Percentiles rank a stretch among this genome's conserved stretches.
These are phyloP conservation scores for Phacellophora camtschatica DNA, from an alignment of 30 jellyfish, hydroid and myxozoan species.

Conservation along the genomic window DNA sequence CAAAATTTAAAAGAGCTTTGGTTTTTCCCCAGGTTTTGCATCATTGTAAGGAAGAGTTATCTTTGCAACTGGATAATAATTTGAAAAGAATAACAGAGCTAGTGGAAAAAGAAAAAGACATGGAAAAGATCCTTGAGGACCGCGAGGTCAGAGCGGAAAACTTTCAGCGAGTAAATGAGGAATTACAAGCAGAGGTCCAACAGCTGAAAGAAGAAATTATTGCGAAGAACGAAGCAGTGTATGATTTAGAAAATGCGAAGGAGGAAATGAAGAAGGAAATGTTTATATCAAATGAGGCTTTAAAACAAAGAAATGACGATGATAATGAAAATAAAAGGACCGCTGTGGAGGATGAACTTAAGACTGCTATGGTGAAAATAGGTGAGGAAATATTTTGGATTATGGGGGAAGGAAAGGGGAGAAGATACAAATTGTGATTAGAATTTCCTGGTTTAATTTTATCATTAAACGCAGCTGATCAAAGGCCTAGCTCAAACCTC, in stretches of 20 bases:
- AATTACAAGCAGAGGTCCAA: not conserved
- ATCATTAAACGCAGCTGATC: too few relatives aligned
- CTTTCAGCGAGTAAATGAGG: not conserved
- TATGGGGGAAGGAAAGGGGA: too few relatives aligned
- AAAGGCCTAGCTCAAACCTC: too few relatives aligned
- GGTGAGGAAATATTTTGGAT: slow-evolving; percentile 21
- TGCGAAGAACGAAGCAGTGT: not conserved
- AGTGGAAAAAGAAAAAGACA: not conserved
- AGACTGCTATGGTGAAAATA: not conserved
- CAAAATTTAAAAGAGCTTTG: too few relatives aligned
- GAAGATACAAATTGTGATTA: too few relatives aligned
- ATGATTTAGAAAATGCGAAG: not conserved
- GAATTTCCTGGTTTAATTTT: too few relatives aligned
- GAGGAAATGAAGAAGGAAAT: not conserved
- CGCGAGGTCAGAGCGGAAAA: not conserved
- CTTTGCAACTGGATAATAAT: not conserved
- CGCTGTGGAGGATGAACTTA: slow-evolving; percentile 30
- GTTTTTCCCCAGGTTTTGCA: too few relatives aligned
- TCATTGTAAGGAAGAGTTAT: not conserved
- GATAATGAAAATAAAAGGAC: not conserved
- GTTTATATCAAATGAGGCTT: not conserved
- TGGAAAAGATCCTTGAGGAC: slow-evolving; percentile 10
- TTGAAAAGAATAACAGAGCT: not conserved
- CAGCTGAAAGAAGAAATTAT: slow-evolving; percentile 7
- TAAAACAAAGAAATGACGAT: not conserved